Evolutionary conservation across 2,888 invertebrate species (phyloP), one percentile per base, ranked within the genome.

Genomic region (Biston betularia): DNA sequence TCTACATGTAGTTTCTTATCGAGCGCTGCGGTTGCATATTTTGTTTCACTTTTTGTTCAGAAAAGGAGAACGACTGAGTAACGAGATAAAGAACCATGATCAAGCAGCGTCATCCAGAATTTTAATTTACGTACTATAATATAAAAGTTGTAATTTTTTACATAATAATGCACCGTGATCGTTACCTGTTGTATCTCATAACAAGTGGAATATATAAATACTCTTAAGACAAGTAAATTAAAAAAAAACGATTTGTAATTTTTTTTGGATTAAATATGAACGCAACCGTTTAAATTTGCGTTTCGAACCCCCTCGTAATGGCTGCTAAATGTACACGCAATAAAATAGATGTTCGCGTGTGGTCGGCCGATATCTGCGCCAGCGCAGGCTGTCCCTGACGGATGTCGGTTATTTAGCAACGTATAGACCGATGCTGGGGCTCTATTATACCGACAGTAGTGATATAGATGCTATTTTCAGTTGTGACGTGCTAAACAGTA

Each of bases 321-420:
- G 71, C 58, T 74, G 66, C 74, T 71, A 70, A 71, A 68, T 64
- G 69, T 72, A 68, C 69, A 55, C 71, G 69, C 78, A 78, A 79
- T 78, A 77, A 78, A 79, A 65, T 80, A 78, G 75, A 79, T 75
- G 75, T 81, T 83, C 72, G 84, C 84, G 84, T 87, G 86, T 82
- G 88, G 87, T 85, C 83, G 81, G 50, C 35, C 33, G 55, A 55
- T 71, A 72, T 73, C 62, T 71, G 75, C 75, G 73, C 69, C 62
- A 62, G 73, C 77, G 74, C 72, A 69, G 63, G 74, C 72, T 67
- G 63, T 54, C 65, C 79, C 78, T 42, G 77, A 81, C 88, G 89
- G 90, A 89, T 84, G 87, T 86, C 78, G 80, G 80, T 83, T 85
- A 83, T 90, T 89, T 85, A 85, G 85, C 85, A 79, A 80, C 79